Conservation (phyloP, 2,113 vertebrate species). For the Carlito syrichta region DNA sequence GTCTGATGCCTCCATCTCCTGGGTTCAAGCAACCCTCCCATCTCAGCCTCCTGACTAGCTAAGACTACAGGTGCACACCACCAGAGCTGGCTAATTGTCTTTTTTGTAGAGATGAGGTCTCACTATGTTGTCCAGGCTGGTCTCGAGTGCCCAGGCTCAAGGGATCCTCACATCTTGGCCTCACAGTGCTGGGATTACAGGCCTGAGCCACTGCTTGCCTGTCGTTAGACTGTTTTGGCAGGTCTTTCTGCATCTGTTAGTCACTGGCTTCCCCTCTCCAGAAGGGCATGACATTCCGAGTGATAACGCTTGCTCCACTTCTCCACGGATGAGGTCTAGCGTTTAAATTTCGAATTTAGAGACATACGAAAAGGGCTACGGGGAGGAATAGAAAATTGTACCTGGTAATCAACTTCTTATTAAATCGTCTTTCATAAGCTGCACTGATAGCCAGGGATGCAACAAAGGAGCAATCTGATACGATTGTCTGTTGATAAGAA, state of each 20-base stretch:
- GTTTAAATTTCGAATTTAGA: slow-evolving; percentile 7
- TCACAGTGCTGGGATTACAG: no score
- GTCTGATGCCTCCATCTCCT: no score
- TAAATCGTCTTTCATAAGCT: slow-evolving; percentile 96
- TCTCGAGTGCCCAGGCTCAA: no score
- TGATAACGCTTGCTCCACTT: not conserved
- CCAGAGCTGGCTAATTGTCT: no score
- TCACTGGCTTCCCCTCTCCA: not conserved
- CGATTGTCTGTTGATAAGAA: slow-evolving; percentile 89
- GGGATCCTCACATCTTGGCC: no score
- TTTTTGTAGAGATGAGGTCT: no score
- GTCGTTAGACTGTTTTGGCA: not conserved
- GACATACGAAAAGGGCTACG: not conserved
- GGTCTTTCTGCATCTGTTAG: not conserved
- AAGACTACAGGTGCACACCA: no score
- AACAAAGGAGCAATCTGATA: slow-evolving; percentile 98
- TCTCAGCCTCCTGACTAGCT: no score
- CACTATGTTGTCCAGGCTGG: no score
- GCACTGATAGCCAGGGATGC: slow-evolving; percentile 98
- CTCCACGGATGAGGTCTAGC: not conserved
- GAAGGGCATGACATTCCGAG: not conserved
- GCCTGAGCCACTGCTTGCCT: no score
- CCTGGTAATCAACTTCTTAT: slow-evolving; percentile 99
- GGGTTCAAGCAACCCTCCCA: no score
- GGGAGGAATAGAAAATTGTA: slow-evolving; percentile 70